Evolutionary conservation across 2,888 invertebrate genomes (phyloP).

Genomic region (Mythimna loreyi): DNA sequence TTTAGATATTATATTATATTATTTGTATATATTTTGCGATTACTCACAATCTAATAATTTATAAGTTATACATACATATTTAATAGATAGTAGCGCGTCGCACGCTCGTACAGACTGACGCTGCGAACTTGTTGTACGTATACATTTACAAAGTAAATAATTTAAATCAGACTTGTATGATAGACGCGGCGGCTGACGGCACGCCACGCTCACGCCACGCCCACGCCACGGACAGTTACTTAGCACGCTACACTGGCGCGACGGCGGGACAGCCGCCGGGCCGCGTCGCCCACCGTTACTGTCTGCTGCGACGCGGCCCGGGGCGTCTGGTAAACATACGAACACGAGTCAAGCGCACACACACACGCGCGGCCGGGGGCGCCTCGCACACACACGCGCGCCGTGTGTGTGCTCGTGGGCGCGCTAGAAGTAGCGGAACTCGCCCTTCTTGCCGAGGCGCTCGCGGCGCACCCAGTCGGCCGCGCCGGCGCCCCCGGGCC

Average conservation of each 20-base stretch:
- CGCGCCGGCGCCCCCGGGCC: constrained; percentile 76
- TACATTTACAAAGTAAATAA: constrained; percentile 65
- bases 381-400: constrained; percentile 13
- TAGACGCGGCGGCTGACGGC: constrained; percentile 38
- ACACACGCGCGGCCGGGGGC: constrained; percentile 28
- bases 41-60: constrained; percentile 61
- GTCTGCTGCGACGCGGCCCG: constrained; percentile 17
- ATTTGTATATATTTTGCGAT: constrained; percentile 57
- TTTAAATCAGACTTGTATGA: constrained; percentile 67
- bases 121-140: constrained; percentile 48
- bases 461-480: constrained; percentile 97
- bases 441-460: constrained; percentile 97
- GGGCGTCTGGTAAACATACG: constrained; percentile 53
- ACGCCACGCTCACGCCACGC: constrained; percentile 7
- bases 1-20: constrained; percentile 59
- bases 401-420: constrained; percentile 11
- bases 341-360: constrained; percentile 64
- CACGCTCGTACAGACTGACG: constrained; percentile 48
- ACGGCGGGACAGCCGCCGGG: constrained; percentile 42
- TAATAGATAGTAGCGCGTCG: constrained; percentile 46
- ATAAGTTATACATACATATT: constrained; percentile 52
- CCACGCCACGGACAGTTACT: constrained; percentile 24
- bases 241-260: constrained; percentile 51
- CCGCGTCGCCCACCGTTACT: constrained; percentile 13
- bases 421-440: constrained; percentile 97